A percentile compares a stretch with the other conserved stretches of the same genome.
Conservation (phyloP, 2,113 vertebrate genomes). For the Caranx ignobilis region DNA sequence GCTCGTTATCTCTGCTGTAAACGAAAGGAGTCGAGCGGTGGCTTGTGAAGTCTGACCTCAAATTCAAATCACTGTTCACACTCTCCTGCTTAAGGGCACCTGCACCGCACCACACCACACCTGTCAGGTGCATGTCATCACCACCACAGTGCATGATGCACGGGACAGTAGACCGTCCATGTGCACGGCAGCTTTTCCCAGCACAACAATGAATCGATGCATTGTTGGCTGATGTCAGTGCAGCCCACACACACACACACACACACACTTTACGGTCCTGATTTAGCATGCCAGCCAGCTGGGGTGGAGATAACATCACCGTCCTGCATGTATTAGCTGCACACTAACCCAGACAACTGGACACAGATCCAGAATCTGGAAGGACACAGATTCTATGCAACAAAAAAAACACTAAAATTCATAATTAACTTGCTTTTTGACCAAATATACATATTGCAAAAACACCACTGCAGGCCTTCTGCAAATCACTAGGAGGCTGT, state of each 20-base stretch:
- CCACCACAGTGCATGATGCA: neutral
- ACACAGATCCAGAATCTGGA: neutral
- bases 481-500: neutral
- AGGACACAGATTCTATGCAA: neutral
- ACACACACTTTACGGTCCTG: too few species aligned
- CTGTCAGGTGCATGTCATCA: neutral
- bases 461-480: neutral
- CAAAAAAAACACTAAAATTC: neutral
- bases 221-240: slow-evolving; percentile 35
- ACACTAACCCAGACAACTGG: neutral
- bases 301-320: neutral
- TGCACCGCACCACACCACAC: neutral
- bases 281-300: neutral
- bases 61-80: neutral
- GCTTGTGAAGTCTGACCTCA: slow-evolving; percentile 1
- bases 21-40: neutral
- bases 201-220: slow-evolving; percentile 23
- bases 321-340: neutral
- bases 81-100: neutral
- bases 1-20: neutral
- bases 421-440: neutral
- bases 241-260: slow-evolving; percentile 3
- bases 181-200: neutral
- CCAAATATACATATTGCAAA: neutral
- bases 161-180: neutral